phyloP scores from a whole-genome alignment of 2,113 vertebrate genomes.

The Forbesichthys papilliferus region DNA sequence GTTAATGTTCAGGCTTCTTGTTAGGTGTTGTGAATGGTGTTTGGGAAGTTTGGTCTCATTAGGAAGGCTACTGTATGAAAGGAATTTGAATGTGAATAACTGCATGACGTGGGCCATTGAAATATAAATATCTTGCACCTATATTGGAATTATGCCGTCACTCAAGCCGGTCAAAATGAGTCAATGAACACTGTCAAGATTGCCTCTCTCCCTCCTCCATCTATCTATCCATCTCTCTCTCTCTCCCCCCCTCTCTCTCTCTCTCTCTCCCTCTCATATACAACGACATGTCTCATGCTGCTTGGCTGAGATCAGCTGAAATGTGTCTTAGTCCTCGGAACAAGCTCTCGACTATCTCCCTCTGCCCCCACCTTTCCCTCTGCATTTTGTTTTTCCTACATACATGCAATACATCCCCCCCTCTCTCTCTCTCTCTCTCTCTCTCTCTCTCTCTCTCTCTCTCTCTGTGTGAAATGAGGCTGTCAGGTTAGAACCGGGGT shows the following conservation, averaged over 20 bases:
- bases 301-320: too few species aligned
- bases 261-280: neutral
- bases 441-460: slow-evolving; percentile 6
- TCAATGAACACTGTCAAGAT: slow-evolving; percentile 50
- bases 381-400: neutral
- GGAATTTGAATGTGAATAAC: slow-evolving; percentile 39
- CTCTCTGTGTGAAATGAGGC: slow-evolving; percentile 31
- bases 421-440: neutral
- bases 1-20: too few species aligned
- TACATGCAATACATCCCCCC: neutral
- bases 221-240: slow-evolving; percentile 20
- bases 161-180: slow-evolving; percentile 53
- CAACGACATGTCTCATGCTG: neutral
- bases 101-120: slow-evolving; percentile 23
- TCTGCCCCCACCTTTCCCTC: neutral
- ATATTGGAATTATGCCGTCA: slow-evolving; percentile 64
- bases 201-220: neutral
- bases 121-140: slow-evolving; percentile 57
- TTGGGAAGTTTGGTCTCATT: neutral
- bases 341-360: too few species aligned
- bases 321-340: too few species aligned
- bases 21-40: neutral
- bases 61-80: neutral
- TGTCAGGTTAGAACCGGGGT: slow-evolving; percentile 58
- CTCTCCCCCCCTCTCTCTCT: neutral